Evolutionary conservation across 2,797 vertebrate genomes (phyloP).

Genomic region (Perodicticus potto): DNA sequence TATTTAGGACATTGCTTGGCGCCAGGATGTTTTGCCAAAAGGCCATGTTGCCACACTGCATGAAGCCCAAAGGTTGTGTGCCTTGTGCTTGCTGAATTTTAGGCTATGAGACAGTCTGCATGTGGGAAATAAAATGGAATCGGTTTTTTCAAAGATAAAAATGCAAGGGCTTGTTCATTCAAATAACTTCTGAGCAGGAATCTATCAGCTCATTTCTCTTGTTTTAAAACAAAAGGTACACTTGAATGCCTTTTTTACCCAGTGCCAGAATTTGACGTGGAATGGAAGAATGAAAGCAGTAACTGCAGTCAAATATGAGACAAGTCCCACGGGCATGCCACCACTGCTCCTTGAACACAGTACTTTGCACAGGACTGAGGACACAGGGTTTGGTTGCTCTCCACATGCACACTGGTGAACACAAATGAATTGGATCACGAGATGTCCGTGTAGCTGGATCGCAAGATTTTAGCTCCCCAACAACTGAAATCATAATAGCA

Average conservation of each 20-base stretch:
- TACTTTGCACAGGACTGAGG: not conserved
- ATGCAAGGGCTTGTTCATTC: not conserved
- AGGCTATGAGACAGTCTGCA: constrained; percentile 4
- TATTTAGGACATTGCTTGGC: constrained; percentile 52
- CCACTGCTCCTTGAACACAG: not conserved
- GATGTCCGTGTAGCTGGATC: not conserved
- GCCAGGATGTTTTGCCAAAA: constrained; percentile 66
- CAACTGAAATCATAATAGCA: constrained; percentile 8
- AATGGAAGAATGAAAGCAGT: not conserved
- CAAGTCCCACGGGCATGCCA: not conserved
- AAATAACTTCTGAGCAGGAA: not conserved
- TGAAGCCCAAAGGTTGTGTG: constrained; percentile 14
- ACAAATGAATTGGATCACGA: not conserved
- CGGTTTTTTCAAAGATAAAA: constrained; percentile 25
- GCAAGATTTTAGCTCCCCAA: not conserved
- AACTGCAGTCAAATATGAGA: not conserved
- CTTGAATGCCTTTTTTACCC: constrained; percentile 31
- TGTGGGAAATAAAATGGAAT: not conserved
- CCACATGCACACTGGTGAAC: not conserved
- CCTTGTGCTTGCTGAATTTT: constrained; percentile 26
- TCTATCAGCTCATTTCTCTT: constrained; percentile 49
- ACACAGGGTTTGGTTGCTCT: not conserved
- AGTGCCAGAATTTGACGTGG: constrained; percentile 10
- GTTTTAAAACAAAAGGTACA: constrained; percentile 48
- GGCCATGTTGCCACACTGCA: constrained; percentile 22